Percentiles rank a stretch among this genome's conserved stretches.
phyloP scores from a whole-genome alignment of 2,888 invertebrate genomes.

The Spodoptera littoralis region DNA sequence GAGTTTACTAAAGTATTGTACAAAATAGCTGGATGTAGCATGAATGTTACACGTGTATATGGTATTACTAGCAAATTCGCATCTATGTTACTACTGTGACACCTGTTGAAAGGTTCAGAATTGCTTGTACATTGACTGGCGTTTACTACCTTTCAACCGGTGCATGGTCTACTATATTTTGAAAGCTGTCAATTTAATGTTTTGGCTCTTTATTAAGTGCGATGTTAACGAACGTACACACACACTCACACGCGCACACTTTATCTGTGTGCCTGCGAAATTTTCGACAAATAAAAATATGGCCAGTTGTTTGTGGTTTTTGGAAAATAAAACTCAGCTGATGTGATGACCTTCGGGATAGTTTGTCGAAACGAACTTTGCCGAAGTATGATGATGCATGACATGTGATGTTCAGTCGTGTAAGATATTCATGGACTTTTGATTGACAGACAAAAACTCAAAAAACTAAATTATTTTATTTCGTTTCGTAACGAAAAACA shows the following conservation, averaged over 20 bases:
- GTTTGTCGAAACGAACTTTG: slow-evolving; percentile 16
- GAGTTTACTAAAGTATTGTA: slow-evolving; percentile 17
- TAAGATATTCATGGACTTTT: not conserved
- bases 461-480: not conserved
- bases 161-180: slow-evolving; percentile 48
- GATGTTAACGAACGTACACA: slow-evolving; percentile 82
- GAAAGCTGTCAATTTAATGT: slow-evolving; percentile 54
- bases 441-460: not conserved
- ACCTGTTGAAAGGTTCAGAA: slow-evolving; percentile 52
- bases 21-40: slow-evolving; percentile 47
- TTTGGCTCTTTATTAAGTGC: slow-evolving; percentile 62
- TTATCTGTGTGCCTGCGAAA: slow-evolving; percentile 77
- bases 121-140: slow-evolving; percentile 5
- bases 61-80: slow-evolving; percentile 63
- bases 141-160: slow-evolving; percentile 51
- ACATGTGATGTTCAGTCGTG: not conserved
- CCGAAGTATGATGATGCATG: slow-evolving; percentile 9
- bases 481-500: not conserved
- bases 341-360: slow-evolving; percentile 17
- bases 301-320: slow-evolving; percentile 60
- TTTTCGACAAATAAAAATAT: slow-evolving; percentile 21
- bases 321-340: slow-evolving; percentile 12
- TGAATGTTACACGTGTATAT: slow-evolving; percentile 49
- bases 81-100: slow-evolving; percentile 61
- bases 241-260: slow-evolving; percentile 84